Conservation (phyloP, 2,888 invertebrate genomes). For the Antitype chi region DNA sequence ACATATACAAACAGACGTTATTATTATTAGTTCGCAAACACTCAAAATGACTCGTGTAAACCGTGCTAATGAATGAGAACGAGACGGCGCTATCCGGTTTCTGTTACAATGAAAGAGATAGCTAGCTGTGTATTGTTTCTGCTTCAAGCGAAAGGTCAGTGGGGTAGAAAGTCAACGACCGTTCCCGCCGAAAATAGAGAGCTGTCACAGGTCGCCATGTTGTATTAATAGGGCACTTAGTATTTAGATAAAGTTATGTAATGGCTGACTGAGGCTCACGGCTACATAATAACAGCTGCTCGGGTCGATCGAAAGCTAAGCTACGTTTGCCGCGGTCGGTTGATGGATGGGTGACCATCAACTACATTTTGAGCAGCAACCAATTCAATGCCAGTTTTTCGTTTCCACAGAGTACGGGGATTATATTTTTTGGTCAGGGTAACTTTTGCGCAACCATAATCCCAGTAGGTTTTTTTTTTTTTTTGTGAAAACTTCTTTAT, state of each 20-base stretch:
- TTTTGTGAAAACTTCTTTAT: too few relatives aligned
- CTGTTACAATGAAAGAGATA: conserved; percentile 61
- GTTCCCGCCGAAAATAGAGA: conserved; percentile 77
- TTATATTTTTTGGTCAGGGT: too few relatives aligned
- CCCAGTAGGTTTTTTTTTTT: too few relatives aligned
- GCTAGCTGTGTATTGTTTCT: conserved; percentile 57
- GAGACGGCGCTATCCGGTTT: conserved; percentile 60
- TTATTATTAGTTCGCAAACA: conserved; percentile 54
- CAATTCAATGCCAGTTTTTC: too few relatives aligned
- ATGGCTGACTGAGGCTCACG: background rate
- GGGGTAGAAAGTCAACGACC: conserved; percentile 77
- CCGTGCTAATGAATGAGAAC: conserved; percentile 72
- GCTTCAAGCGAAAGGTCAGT: conserved; percentile 73
- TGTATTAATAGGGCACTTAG: conserved; percentile 55
- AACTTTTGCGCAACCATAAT: too few relatives aligned
- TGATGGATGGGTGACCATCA: background rate
- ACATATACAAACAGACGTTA: conserved; percentile 39
- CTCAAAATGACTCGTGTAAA: conserved; percentile 38
- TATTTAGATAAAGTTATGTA: conserved; percentile 23
- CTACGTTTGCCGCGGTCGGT: background rate
- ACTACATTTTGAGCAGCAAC: too few relatives aligned
- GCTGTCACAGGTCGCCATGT: conserved; percentile 60
- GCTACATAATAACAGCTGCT: background rate
- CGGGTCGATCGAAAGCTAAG: background rate
- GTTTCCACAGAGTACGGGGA: too few relatives aligned